phyloP scores from a whole-genome alignment of 1,140 invertebrate genomes.

The Carposina sasakii region DNA sequence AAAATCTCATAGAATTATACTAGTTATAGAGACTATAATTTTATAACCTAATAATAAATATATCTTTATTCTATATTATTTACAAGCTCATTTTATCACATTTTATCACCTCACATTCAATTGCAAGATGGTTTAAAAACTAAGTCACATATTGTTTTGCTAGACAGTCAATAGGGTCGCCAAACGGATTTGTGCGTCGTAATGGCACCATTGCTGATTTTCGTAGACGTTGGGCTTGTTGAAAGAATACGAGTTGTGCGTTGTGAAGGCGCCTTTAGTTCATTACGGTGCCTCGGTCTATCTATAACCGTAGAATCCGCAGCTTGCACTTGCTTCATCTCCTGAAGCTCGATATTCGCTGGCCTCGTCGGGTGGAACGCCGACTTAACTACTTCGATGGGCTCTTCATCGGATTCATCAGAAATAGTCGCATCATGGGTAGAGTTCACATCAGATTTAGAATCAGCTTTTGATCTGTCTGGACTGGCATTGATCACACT shows the following conservation, averaged over 20 bases:
- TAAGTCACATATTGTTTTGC: slow-evolving; percentile 25
- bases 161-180: slow-evolving; percentile 79
- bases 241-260: slow-evolving; percentile 64
- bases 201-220: slow-evolving; percentile 73
- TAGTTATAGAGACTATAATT: slow-evolving; percentile 28
- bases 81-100: slow-evolving; percentile 72
- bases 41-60: slow-evolving; percentile 49
- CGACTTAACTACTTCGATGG: slow-evolving; percentile 83
- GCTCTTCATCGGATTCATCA: slow-evolving; percentile 77
- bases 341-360: slow-evolving; percentile 62
- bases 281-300: slow-evolving; percentile 58
- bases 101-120: slow-evolving; percentile 55
- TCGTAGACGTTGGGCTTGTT: slow-evolving; percentile 74
- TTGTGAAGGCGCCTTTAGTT: slow-evolving; percentile 76
- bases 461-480: slow-evolving; percentile 67
- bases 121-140: too few relatives aligned
- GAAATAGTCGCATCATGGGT: slow-evolving; percentile 77
- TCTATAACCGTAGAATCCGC: slow-evolving; percentile 76
- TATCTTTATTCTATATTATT: slow-evolving; percentile 56
- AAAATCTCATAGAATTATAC: slow-evolving; percentile 15
- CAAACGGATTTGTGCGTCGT: slow-evolving; percentile 79
- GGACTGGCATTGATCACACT: slow-evolving; percentile 65
- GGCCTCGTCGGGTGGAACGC: slow-evolving; percentile 78
- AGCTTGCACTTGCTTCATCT: slow-evolving; percentile 68
- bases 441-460: slow-evolving; percentile 75